Percentiles rank a stretch among this genome's conserved stretches.
These are phyloP conservation scores for Fundulus diaphanus DNA, from an alignment of 2,797 vertebrate genomes.

Conservation along the genomic window DNA sequence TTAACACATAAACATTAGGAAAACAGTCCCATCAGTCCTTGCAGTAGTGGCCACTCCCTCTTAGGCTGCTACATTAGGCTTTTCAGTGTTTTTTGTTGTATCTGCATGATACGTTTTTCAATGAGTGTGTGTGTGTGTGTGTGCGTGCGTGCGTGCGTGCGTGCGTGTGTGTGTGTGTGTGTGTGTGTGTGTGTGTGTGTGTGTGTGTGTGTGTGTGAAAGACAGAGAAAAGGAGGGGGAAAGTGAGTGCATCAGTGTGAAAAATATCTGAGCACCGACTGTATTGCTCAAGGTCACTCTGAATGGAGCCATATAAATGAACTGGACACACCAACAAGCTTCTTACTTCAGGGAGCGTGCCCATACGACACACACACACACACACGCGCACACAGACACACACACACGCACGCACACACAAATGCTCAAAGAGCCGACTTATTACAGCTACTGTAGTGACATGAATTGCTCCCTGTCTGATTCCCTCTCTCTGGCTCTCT, in stretches of 20 bases:
- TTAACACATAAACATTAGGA: no score
- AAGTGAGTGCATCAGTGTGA: constrained; percentile 5
- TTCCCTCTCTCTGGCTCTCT: constrained; percentile 35
- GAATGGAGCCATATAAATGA: constrained; percentile 67
- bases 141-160: constrained; percentile 11
- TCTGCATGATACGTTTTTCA: not conserved
- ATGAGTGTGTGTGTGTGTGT: constrained; percentile 7
- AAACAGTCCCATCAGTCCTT: no score
- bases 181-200: constrained; percentile 7
- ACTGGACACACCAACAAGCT: constrained; percentile 62
- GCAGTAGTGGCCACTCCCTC: no score
- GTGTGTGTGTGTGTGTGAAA: constrained; percentile 6
- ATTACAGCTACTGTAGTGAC: constrained; percentile 51
- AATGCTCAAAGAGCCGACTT: constrained; percentile 30
- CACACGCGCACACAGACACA: not conserved
- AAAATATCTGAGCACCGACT: constrained; percentile 42
- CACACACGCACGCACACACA: not conserved
- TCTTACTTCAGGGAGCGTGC: constrained; percentile 58
- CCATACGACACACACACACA: not conserved
- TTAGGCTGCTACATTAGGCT: no score
- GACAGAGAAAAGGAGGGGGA: not conserved
- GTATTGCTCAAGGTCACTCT: constrained; percentile 66
- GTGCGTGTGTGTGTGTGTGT: constrained; percentile 6
- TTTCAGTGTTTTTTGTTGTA: not conserved
- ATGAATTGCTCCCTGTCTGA: constrained; percentile 52